Percentiles rank a stretch among this genome's conserved stretches.
Conservation (phyloP, 2,888 invertebrate genomes). For the Gandaritis pyraliata region DNA sequence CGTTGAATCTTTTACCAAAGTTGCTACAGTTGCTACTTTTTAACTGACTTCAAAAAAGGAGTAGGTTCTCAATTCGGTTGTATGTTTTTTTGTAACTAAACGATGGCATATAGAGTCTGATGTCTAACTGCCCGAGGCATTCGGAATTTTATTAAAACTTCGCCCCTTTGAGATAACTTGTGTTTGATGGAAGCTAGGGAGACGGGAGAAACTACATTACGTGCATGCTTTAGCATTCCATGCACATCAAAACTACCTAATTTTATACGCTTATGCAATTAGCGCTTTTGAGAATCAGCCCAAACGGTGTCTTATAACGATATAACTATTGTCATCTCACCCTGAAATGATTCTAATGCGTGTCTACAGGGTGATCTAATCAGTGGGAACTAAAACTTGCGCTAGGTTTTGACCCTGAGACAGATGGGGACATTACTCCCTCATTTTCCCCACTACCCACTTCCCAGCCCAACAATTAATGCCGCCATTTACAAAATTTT, state of each 20-base stretch:
- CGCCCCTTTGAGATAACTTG: conserved; percentile 80
- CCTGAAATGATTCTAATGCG: no score
- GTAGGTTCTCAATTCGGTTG: no score
- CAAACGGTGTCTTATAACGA: no score
- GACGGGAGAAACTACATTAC: conserved; percentile 7
- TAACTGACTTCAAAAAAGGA: no score
- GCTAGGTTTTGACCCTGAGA: conserved; percentile 1
- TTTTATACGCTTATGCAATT: no score
- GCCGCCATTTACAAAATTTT: conserved; percentile 78
- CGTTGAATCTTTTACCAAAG: conserved; percentile 59
- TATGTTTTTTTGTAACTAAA: no score
- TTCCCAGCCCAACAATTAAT: conserved; percentile 70
- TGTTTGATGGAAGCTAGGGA: conserved; percentile 75
- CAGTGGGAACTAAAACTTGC: conserved; percentile 3
- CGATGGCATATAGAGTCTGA: conserved; percentile 67
- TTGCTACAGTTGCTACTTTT: conserved; percentile 62
- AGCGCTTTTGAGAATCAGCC: no score
- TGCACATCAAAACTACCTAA: no score
- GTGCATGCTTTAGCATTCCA: conserved; percentile 1
- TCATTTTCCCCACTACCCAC: conserved; percentile 42
- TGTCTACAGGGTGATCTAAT: no score
- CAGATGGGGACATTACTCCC: conserved; percentile 42
- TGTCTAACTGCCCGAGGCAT: conserved; percentile 73
- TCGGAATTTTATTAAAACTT: conserved; percentile 82
- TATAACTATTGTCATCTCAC: no score